Conservation (phyloP, 35 echinoderm and acorn worm genomes). For the Apostichopus californicus region DNA sequence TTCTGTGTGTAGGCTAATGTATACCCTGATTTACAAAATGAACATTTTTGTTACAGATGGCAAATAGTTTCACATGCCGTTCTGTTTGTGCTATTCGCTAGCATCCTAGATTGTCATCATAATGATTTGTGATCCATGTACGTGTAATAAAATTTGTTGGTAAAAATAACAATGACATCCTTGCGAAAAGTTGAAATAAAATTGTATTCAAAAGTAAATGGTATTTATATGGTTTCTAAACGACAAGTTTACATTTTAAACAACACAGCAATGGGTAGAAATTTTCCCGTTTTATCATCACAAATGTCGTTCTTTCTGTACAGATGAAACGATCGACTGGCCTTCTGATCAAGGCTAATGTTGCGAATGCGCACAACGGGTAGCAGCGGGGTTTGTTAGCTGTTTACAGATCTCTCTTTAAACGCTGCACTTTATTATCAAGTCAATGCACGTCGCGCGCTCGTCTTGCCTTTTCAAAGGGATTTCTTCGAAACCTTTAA, state of each 20-base stretch:
- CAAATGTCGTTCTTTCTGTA: background rate
- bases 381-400: background rate
- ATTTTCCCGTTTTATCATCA: slow-evolving; percentile 29
- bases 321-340: slow-evolving; percentile 25
- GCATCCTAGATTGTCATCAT: background rate
- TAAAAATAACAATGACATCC: slow-evolving; percentile 28
- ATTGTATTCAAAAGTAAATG: slow-evolving; percentile 44
- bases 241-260: background rate
- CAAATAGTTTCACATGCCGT: slow-evolving; percentile 26
- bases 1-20: no score
- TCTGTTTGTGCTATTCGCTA: slow-evolving; percentile 28
- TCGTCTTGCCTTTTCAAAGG: background rate
- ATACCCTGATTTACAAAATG: no score
- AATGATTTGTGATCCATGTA: slow-evolving; percentile 44
- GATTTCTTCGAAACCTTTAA: slow-evolving; percentile 9
- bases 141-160: background rate
- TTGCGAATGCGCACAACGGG: background rate
- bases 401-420: background rate
- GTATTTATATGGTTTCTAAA: slow-evolving; percentile 43
- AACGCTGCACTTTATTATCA: background rate
- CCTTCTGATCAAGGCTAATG: background rate
- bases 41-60: background rate
- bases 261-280: background rate
- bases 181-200: background rate
- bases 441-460: background rate